Evolutionary conservation across 2,113 vertebrate genomes (phyloP).

Genomic region (Cheirogaleus medius): DNA sequence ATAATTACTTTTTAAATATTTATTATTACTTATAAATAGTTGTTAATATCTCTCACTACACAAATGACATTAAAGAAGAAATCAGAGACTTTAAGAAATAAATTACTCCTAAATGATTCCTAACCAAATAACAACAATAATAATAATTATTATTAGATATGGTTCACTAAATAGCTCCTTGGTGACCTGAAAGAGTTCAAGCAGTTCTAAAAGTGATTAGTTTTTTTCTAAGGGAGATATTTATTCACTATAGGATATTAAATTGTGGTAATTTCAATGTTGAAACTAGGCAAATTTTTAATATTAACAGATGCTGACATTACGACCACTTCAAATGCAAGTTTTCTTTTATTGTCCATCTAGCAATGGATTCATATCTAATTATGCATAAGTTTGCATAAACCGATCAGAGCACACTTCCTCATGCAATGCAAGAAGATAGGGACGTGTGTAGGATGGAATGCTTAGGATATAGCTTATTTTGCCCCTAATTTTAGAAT

Average conservation of each 20-base stretch:
- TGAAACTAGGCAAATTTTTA: slow-evolving; percentile 24
- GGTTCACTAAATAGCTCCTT: not conserved
- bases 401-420: not conserved
- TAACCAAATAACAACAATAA: not conserved
- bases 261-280: not conserved
- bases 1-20: not conserved
- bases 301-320: not conserved
- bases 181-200: not conserved
- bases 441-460: not conserved
- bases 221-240: not conserved
- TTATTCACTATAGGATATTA: not conserved
- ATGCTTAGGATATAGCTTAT: not conserved
- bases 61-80: slow-evolving; percentile 35
- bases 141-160: not conserved
- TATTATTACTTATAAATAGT: not conserved
- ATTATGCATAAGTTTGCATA: not conserved
- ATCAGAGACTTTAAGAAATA: not conserved
- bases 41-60: not conserved
- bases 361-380: not conserved
- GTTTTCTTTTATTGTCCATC: not conserved
- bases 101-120: slow-evolving; percentile 14
- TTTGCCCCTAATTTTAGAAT: not conserved
- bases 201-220: not conserved
- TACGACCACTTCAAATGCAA: not conserved
- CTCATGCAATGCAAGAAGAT: not conserved